Percentiles rank a stretch among this genome's conserved stretches.
phyloP scores from a whole-genome alignment of 2,797 vertebrate species.

The Huso huso region DNA sequence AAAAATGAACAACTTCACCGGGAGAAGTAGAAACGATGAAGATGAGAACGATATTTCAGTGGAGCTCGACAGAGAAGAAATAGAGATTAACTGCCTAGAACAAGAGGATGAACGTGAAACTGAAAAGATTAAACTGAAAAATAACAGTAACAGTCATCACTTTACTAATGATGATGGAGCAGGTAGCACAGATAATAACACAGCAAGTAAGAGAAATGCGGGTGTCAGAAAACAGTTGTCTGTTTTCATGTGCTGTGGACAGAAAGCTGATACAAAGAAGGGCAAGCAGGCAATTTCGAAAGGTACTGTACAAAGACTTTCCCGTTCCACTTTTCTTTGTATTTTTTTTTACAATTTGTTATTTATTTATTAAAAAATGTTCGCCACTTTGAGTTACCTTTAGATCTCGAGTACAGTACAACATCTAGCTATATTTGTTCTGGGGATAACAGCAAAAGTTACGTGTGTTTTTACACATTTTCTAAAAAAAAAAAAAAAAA shows the following conservation, averaged over 20 bases:
- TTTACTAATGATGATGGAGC: slow-evolving; percentile 9
- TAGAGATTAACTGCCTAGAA: slow-evolving; percentile 40
- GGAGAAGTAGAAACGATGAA: slow-evolving; percentile 22
- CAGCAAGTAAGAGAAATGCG: background rate
- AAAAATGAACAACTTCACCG: slow-evolving; percentile 48
- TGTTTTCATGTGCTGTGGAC: slow-evolving; percentile 31
- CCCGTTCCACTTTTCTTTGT: too few species aligned
- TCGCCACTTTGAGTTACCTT: too few species aligned
- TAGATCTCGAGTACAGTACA: too few species aligned
- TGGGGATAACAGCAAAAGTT: too few species aligned
- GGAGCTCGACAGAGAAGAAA: slow-evolving; percentile 31
- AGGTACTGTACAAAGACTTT: slow-evolving; percentile 34
- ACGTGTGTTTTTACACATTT: too few species aligned
- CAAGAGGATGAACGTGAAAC: slow-evolving; percentile 25
- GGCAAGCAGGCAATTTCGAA: slow-evolving; percentile 17
- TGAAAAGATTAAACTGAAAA: slow-evolving; percentile 32
- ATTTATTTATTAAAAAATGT: too few species aligned
- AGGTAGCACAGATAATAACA: slow-evolving; percentile 12
- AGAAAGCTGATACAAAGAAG: slow-evolving; percentile 11
- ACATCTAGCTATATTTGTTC: too few species aligned
- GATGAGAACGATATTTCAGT: slow-evolving; percentile 33
- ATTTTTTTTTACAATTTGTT: too few species aligned
- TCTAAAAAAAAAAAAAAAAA: too few species aligned
- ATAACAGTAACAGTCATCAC: slow-evolving; percentile 9
- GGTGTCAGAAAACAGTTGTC: slow-evolving; percentile 7